Base-by-base conservation (phyloP, 2,888 invertebrate genomes). In the Drosophila mulleri region DNA sequence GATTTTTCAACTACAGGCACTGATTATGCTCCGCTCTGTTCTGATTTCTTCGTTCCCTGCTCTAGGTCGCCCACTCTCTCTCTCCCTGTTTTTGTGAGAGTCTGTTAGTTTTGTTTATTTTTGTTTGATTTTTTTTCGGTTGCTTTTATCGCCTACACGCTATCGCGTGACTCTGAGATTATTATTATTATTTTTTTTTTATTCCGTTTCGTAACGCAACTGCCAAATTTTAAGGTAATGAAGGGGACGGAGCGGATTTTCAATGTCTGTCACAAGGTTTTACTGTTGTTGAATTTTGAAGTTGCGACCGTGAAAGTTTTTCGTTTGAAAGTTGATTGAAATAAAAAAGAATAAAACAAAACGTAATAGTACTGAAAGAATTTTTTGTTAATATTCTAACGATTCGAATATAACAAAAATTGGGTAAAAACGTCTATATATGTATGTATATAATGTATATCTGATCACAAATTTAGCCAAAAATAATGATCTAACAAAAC, bases 1-100 rank as follows among this genome's bases (percentile, higher is more conserved):
- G 83, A 83, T 78, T 83, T 89, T 85, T 76, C 74, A 60, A 76
- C 41, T 42, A 37, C 45, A 60, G 41, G 16, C 53, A n/a, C 44
- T 41, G 39, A 44, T 67, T 65, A 37, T 53, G 37, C 39, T 39
- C n/a, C 2, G n/a, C 39, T 8, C 39, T 41, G 68, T 16, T 71
- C 54, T 63, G 62, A 62, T 75, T 71, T 71, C 23, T 12, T 39
- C 12, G n/a, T 14, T 16, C 39, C 14, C 14, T 8, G 58, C 66
- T 16, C 14, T 16, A 12, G 14, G 5, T 16, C 6, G 58, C 70
- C 53, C 16, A 2, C 16, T 32, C 18, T 50, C 32, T 35, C 52
- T 35, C 7, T 14, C 16, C 16, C 8, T 32, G 32, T 20, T 70
- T 50, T 48, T 41, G 18, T 29, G 29, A 29, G 29, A 29, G 29